Percentiles rank a stretch among this genome's conserved stretches.
Conservation (phyloP, 2,797 vertebrate species). For the Amblyopsis hoosieri region DNA sequence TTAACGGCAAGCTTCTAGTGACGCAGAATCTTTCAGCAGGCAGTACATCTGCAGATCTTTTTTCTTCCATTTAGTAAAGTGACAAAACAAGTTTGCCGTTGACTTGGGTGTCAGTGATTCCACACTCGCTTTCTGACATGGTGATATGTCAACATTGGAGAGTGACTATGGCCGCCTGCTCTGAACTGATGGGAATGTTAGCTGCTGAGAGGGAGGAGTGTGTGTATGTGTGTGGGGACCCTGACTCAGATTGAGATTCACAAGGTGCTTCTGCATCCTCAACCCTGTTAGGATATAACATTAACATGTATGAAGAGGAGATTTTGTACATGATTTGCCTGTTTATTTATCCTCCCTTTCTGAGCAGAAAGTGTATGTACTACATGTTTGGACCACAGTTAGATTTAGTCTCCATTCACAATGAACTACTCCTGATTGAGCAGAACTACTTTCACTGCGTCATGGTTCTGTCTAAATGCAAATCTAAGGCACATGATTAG, state of each 20-base stretch:
- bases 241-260: slow-evolving; percentile 25
- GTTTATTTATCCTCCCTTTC: neutral
- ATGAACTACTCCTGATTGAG: too few species aligned
- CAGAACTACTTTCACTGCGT: too few species aligned
- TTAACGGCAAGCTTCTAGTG: neutral
- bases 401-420: too few species aligned
- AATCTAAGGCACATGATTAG: too few species aligned
- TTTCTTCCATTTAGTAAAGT: neutral
- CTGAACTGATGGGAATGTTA: neutral
- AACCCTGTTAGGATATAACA: neutral
- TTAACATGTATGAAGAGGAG: slow-evolving; percentile 8
- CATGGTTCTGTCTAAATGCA: too few species aligned
- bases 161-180: neutral
- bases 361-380: too few species aligned
- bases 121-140: neutral
- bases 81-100: neutral
- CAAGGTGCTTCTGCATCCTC: slow-evolving; percentile 31
- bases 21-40: neutral
- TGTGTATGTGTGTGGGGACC: neutral
- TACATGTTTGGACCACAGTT: too few species aligned
- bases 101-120: neutral
- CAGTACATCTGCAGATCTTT: neutral
- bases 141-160: neutral
- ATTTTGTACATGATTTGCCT: slow-evolving; percentile 19
- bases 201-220: slow-evolving; percentile 6